A percentile compares a stretch with the other conserved stretches of the same genome.
Evolutionary conservation across 2,888 invertebrate genomes (phyloP).

Genomic region (Pseudanteris insignis): DNA sequence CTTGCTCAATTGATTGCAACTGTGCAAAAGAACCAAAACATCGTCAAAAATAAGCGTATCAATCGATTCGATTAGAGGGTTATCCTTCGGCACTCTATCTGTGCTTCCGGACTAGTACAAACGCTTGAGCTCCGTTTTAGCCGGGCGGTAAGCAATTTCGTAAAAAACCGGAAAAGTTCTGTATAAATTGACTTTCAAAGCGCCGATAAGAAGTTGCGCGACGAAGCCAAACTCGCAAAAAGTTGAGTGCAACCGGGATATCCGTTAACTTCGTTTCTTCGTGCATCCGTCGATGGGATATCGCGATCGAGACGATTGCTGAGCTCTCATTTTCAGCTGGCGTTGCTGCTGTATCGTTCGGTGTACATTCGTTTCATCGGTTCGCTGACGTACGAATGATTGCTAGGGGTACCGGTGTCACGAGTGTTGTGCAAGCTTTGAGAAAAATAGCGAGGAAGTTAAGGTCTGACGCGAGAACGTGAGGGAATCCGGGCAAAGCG

Average conservation of each 20-base stretch:
- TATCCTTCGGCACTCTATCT: conserved; percentile 14
- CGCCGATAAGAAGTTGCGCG: conserved; percentile 39
- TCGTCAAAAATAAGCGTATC: conserved; percentile 13
- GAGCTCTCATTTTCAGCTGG: conserved; percentile 29
- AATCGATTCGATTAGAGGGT: conserved; percentile 29
- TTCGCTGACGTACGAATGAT: conserved; percentile 26
- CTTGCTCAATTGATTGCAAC: background rate
- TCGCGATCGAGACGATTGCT: conserved; percentile 28
- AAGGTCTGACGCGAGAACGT: too few relatives aligned
- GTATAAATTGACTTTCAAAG: conserved; percentile 39
- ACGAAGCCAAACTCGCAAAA: conserved; percentile 27
- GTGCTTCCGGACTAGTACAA: conserved; percentile 4
- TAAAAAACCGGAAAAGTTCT: conserved; percentile 32
- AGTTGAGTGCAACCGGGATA: conserved; percentile 41
- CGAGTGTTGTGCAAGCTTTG: conserved; percentile 18
- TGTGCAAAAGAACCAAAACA: too few relatives aligned
- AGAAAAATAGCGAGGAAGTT: conserved; percentile 37
- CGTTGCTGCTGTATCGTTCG: conserved; percentile 24
- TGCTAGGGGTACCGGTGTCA: conserved; percentile 26
- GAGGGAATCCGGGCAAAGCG: background rate
- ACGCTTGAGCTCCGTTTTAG: conserved; percentile 6
- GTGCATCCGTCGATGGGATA: conserved; percentile 30
- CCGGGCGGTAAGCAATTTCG: conserved; percentile 35
- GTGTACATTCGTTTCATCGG: conserved; percentile 16
- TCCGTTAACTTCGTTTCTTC: conserved; percentile 42